Evolutionary conservation across 1,140 invertebrate species (phyloP).

Genomic region (Yoshiicerus persimilis): DNA sequence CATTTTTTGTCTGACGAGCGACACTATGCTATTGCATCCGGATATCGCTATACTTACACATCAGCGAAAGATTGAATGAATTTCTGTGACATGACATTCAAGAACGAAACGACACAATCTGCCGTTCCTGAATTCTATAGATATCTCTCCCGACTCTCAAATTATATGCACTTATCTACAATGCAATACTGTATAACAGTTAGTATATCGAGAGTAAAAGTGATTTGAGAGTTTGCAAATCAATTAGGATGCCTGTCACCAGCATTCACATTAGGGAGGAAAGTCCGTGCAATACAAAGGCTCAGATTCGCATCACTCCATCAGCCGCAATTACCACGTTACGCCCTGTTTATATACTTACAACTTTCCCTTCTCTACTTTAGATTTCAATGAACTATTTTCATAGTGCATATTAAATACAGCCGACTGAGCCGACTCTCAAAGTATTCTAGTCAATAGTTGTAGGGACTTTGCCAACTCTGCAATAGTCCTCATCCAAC

Average conservation of each 20-base stretch:
- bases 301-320: not conserved
- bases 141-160: not conserved
- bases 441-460: not conserved
- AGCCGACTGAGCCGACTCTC: not conserved
- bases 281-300: not conserved
- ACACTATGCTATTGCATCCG: not conserved
- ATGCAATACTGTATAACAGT: not conserved
- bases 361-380: not conserved
- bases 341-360: not conserved
- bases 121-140: not conserved
- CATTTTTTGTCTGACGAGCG: not conserved
- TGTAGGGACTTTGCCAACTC: too few species aligned
- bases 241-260: constrained; percentile 15
- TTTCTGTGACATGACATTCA: not conserved
- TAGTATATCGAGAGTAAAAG: not conserved
- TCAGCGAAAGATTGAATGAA: not conserved
- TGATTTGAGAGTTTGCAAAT: not conserved
- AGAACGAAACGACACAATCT: not conserved
- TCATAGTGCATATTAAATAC: not conserved
- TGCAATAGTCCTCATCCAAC: not conserved
- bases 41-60: not conserved
- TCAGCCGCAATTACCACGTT: not conserved
- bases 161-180: not conserved
- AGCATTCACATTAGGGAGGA: not conserved
- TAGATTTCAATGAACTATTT: not conserved